Percentiles rank a stretch among this genome's conserved stretches.
Evolutionary conservation across 2,113 vertebrate species (phyloP).

Genomic region (Piaya cayana): DNA sequence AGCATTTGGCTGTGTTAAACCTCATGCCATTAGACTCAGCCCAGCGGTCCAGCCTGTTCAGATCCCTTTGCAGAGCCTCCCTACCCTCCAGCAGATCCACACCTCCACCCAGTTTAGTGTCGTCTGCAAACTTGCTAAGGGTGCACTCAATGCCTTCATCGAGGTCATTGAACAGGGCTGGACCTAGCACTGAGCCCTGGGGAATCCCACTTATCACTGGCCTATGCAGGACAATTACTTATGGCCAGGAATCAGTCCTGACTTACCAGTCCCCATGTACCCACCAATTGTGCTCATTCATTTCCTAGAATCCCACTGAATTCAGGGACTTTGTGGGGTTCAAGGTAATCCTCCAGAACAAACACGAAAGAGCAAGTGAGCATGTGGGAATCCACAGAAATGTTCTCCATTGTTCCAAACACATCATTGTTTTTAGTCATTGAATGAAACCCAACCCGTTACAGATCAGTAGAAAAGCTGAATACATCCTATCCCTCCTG

Average conservation of each 20-base stretch:
- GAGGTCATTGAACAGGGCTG: too few relatives aligned
- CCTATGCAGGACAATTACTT: not conserved
- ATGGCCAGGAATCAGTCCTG: not conserved
- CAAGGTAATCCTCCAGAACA: not conserved
- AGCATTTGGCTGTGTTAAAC: too few relatives aligned
- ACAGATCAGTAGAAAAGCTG: not conserved
- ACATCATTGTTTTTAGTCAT: not conserved
- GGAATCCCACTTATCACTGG: too few relatives aligned
- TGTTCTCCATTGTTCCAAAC: not conserved
- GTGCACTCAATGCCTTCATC: too few relatives aligned
- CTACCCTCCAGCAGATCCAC: too few relatives aligned
- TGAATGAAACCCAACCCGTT: not conserved
- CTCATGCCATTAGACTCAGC: too few relatives aligned
- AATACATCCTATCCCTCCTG: not conserved
- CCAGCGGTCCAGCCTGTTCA: too few relatives aligned
- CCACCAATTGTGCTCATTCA: too few relatives aligned
- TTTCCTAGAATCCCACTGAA: not conserved
- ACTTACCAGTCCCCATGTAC: not conserved
- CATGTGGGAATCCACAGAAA: not conserved
- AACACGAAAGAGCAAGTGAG: not conserved
- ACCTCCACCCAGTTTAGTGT: too few relatives aligned
- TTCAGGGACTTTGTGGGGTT: fast-evolving
- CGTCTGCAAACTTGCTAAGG: too few relatives aligned
- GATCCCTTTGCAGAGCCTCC: too few relatives aligned
- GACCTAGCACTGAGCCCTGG: too few relatives aligned